These are phyloP conservation scores for Coronaproctus castanopsis DNA, from an alignment of 2,888 invertebrate species.

Conservation along the genomic window DNA sequence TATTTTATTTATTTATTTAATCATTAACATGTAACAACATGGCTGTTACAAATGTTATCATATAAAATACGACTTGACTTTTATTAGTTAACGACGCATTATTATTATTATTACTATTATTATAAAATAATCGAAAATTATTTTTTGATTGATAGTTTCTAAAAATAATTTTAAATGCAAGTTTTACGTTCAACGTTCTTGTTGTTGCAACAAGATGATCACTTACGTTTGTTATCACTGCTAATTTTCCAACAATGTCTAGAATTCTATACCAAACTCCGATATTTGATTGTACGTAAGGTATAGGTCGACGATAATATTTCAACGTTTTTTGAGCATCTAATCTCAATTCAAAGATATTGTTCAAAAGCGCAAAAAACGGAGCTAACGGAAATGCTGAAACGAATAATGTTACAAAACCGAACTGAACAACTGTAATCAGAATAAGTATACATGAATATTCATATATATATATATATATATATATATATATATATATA, in stretches of 20 bases:
- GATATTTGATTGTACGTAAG: constrained; percentile 71
- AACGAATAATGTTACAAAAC: constrained; percentile 93
- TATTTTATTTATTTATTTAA: too few relatives aligned
- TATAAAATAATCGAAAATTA: neutral
- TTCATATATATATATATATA: neutral
- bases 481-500: neutral
- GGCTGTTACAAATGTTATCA: too few relatives aligned
- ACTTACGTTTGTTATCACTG: constrained; percentile 83
- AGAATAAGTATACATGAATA: neutral
- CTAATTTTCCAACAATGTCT: constrained; percentile 75
- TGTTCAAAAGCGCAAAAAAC: constrained; percentile 83
- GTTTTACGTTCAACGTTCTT: neutral
- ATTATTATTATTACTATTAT: neutral
- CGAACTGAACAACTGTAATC: constrained; percentile 73
- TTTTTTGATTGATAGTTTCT: neutral
- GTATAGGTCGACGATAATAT: constrained; percentile 65
- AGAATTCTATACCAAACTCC: constrained; percentile 89
- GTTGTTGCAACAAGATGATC: neutral
- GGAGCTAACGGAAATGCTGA: constrained; percentile 94
- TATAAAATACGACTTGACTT: too few relatives aligned
- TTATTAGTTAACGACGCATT: too few relatives aligned
- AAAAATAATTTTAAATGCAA: neutral
- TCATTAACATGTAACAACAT: too few relatives aligned
- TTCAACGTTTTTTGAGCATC: constrained; percentile 82
- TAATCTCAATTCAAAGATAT: constrained; percentile 81